Conservation (phyloP, 2,113 vertebrate species). For the Tetraodon nigroviridis region DNA sequence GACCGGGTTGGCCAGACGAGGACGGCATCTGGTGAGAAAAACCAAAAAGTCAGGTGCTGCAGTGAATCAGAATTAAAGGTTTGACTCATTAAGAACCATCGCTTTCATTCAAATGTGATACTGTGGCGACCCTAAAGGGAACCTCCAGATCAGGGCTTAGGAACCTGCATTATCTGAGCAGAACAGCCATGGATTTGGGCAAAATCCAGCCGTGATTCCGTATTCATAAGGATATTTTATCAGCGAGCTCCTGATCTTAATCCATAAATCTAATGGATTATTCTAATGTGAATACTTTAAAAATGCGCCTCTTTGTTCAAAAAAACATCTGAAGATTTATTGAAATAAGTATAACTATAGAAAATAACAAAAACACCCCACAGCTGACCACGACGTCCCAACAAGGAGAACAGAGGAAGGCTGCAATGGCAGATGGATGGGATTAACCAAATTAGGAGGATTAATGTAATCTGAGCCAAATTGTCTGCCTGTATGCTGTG, state of each 20-base stretch:
- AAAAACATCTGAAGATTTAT: background rate
- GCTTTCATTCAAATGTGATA: slow-evolving; percentile 5
- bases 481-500: background rate
- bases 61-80: background rate
- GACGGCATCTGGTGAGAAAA: slow-evolving; percentile 68
- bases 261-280: too few relatives aligned
- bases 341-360: background rate
- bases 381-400: background rate
- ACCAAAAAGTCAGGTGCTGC: background rate
- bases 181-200: background rate
- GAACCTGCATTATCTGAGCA: background rate
- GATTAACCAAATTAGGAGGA: slow-evolving; percentile 31
- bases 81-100: slow-evolving; percentile 12
- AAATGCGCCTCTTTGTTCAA: too few relatives aligned
- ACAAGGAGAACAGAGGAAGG: background rate
- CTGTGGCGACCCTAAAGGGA: background rate
- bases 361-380: background rate
- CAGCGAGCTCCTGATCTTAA: too few relatives aligned
- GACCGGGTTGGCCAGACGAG: slow-evolving; percentile 69
- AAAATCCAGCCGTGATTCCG: too few relatives aligned
- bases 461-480: slow-evolving; percentile 10
- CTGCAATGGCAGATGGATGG: slow-evolving; percentile 12
- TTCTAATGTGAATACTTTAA: too few relatives aligned
- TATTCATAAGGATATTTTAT: too few relatives aligned
- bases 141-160: slow-evolving; percentile 1